A percentile compares a stretch with the other conserved stretches of the same genome.
Evolutionary conservation across 2,113 vertebrate genomes (phyloP).

Genomic region (Perccottus glenii): DNA sequence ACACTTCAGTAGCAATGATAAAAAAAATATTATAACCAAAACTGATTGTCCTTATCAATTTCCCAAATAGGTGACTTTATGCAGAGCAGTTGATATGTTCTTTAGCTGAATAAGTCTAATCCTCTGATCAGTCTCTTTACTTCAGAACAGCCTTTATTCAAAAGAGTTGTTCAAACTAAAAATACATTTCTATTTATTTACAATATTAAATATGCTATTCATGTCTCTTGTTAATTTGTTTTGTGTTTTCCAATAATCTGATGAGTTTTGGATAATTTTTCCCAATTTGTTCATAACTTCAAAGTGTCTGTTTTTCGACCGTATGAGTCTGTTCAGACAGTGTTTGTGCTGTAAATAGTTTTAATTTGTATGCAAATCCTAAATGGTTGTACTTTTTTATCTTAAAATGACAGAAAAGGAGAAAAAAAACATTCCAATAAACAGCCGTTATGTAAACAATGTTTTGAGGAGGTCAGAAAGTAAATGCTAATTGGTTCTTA

Average conservation of each 20-base stretch:
- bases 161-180: neutral
- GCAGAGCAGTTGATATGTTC: neutral
- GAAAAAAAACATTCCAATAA: constrained; percentile 20
- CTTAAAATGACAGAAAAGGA: constrained; percentile 52
- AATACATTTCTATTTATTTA: constrained; percentile 2
- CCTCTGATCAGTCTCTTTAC: neutral
- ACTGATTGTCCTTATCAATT: neutral
- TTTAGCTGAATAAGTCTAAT: neutral
- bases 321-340: constrained; percentile 52
- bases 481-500: constrained; percentile 56
- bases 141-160: neutral
- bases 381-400: constrained; percentile 57
- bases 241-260: constrained; percentile 42
- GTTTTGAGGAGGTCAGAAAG: constrained; percentile 48
- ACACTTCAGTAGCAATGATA: neutral
- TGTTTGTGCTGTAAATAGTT: constrained; percentile 52
- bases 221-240: constrained; percentile 35
- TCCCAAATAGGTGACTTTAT: neutral
- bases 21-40: neutral
- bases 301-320: constrained; percentile 16
- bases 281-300: constrained; percentile 34
- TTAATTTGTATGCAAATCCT: constrained; percentile 78
- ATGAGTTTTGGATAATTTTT: constrained; percentile 40
- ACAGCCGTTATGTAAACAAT: constrained; percentile 49
- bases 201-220: constrained; percentile 31